Conservation (phyloP, 2,113 vertebrate species). For the Phasianus colchicus region DNA sequence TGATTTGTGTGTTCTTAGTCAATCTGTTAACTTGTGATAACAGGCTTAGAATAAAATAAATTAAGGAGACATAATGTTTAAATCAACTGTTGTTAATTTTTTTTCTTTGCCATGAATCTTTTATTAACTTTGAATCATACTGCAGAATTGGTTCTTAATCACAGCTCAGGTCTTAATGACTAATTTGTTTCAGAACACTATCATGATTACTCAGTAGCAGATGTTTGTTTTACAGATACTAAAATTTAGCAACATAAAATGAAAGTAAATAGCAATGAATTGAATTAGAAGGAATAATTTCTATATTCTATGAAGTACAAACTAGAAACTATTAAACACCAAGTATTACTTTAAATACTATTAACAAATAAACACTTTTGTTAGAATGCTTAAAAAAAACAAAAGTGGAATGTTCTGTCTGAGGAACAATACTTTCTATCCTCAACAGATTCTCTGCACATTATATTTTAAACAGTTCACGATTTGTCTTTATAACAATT, state of each 20-base stretch:
- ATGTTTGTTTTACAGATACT: constrained; percentile 54
- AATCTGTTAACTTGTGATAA: not conserved
- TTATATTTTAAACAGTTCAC: not conserved
- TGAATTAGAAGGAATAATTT: not conserved
- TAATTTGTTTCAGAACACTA: constrained; percentile 56
- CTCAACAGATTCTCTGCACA: not conserved
- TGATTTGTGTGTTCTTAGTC: constrained; percentile 5
- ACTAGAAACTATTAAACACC: not conserved
- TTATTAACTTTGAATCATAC: constrained; percentile 34
- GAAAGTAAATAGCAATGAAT: constrained; percentile 1
- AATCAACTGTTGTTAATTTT: not conserved
- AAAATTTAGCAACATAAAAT: not conserved
- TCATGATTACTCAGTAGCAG: constrained; percentile 45
- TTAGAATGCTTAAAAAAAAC: not conserved
- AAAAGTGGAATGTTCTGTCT: not conserved
- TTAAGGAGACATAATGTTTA: not conserved
- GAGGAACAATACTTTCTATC: not conserved
- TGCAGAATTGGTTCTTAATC: constrained; percentile 35
- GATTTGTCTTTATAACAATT: not conserved
- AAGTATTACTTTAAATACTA: not conserved
- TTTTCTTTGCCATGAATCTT: not conserved
- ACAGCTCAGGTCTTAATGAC: constrained; percentile 46
- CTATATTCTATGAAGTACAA: not conserved
- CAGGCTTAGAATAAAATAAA: not conserved
- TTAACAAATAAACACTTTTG: not conserved